Evolutionary conservation across 1,140 invertebrate genomes (phyloP), one percentile per base, ranked within the genome.

Genomic region (Coptotermes formosanus): DNA sequence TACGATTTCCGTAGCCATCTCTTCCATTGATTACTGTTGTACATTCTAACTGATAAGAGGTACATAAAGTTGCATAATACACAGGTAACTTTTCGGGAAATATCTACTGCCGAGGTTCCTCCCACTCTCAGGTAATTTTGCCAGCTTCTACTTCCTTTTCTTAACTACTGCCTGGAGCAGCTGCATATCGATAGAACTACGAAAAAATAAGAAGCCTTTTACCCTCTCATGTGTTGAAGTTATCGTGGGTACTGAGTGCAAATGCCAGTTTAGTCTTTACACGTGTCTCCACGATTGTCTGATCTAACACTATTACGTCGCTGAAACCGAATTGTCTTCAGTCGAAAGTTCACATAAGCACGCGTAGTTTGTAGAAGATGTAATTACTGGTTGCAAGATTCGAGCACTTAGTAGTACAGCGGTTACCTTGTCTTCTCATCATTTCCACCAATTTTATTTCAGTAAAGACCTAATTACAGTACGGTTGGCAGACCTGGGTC

Each of bases 361-460:
- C 52, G 19, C 19, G 52, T 75, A 75, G 64, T 75, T 75, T 75
- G n/a, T 75, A 75, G 64, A 11, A 75, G 64, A 75, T 75, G 64
- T 75, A 75, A 75, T 75, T 75, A 75, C 64, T 75, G 64, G 64
- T 75, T 2, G 64, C 64, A 75, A 75, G 64, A 75, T 75, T 75
- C 64, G 64, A 75, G 64, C 64, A 30, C 64, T 75, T 75, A 64
- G 21, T 64, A 75, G 64, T 75, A 75, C n/a, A 12, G 64, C 14
- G 64, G 64, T 75, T 75, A 75, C 64, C 64, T 75, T 30, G 64
- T 75, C 64, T 75, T 75, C n/a, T n/a, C 64, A 9, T n/a, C 25
- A 75, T 75, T 75, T 75, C 64, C 64, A 75, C 25, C 64, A 75
- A 75, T 75, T 75, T 75, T 75, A 75, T 75, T 75, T 75, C 64